phyloP scores from a whole-genome alignment of 35 echinoderm and acorn worm genomes.

The Holothuria glaberrima region DNA sequence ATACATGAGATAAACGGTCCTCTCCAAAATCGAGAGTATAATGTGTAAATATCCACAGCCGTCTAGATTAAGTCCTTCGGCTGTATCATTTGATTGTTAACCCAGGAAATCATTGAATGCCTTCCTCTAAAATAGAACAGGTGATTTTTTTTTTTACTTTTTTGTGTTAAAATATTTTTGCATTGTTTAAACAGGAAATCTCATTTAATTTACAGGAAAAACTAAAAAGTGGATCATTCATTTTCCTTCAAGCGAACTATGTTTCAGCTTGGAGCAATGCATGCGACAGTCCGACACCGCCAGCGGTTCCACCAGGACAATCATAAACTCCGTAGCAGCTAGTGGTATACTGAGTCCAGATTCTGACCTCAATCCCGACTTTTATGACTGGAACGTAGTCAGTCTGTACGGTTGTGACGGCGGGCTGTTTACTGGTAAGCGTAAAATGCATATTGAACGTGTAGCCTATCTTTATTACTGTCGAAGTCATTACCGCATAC shows the following conservation, averaged over 20 bases:
- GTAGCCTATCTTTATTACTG: no score
- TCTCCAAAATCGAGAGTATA: no score
- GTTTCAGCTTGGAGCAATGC: slow-evolving; percentile 71
- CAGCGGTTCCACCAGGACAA: slow-evolving; percentile 56
- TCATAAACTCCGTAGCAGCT: neutral
- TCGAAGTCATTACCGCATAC: no score
- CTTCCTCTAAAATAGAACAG: no score
- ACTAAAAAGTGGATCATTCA: slow-evolving; percentile 66
- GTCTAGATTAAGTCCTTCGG: no score
- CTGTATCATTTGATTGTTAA: no score
- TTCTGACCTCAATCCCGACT: slow-evolving; percentile 71
- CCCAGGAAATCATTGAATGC: no score
- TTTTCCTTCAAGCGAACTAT: slow-evolving; percentile 62
- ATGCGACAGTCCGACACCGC: slow-evolving; percentile 43
- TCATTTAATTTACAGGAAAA: neutral
- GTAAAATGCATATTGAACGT: no score
- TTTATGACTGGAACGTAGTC: slow-evolving; percentile 76
- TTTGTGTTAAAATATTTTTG: no score
- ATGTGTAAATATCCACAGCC: no score
- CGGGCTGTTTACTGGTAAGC: slow-evolving; percentile 73
- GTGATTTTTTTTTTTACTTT: no score
- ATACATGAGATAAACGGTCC: no score
- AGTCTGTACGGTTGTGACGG: slow-evolving; percentile 72
- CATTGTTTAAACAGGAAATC: neutral
- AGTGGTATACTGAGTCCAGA: slow-evolving; percentile 62